Evolutionary conservation across 2,888 invertebrate genomes (phyloP).

Genomic region (Octodonta nipae): DNA sequence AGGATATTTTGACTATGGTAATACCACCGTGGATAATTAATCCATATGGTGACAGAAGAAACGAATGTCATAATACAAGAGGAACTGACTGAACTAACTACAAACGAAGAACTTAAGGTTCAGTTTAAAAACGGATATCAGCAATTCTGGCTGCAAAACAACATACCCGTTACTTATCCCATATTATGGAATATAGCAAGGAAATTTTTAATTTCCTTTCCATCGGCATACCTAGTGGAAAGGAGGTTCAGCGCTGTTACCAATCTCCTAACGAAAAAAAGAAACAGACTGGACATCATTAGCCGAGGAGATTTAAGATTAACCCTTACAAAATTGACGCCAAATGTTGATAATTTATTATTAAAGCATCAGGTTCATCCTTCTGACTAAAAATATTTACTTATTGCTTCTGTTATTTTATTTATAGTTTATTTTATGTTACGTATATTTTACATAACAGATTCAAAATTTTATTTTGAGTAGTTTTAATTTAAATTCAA

Average conservation of each 20-base stretch:
- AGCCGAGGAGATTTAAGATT: neutral
- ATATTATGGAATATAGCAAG: neutral
- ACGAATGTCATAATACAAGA: slow-evolving; percentile 9
- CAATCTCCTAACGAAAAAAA: neutral
- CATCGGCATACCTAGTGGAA: neutral
- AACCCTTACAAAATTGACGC: no score
- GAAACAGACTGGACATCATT: neutral
- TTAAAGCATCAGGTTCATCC: no score
- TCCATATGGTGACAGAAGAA: slow-evolving; percentile 8
- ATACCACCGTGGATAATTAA: slow-evolving; percentile 3
- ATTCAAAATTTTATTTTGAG: no score
- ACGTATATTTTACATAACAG: no score
- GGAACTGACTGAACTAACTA: neutral
- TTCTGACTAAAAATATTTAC: no score
- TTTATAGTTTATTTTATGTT: no score
- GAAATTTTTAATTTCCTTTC: neutral
- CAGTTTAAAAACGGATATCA: slow-evolving; percentile 3
- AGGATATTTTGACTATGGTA: slow-evolving; percentile 13
- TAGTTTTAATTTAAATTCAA: no score
- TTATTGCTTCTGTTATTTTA: no score
- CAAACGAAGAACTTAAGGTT: neutral
- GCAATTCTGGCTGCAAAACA: neutral
- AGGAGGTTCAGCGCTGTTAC: neutral
- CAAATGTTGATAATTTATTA: no score
- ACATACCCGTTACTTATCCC: neutral